phyloP scores from a whole-genome alignment of 1,140 invertebrate species.

The Nomia melanderi region DNA sequence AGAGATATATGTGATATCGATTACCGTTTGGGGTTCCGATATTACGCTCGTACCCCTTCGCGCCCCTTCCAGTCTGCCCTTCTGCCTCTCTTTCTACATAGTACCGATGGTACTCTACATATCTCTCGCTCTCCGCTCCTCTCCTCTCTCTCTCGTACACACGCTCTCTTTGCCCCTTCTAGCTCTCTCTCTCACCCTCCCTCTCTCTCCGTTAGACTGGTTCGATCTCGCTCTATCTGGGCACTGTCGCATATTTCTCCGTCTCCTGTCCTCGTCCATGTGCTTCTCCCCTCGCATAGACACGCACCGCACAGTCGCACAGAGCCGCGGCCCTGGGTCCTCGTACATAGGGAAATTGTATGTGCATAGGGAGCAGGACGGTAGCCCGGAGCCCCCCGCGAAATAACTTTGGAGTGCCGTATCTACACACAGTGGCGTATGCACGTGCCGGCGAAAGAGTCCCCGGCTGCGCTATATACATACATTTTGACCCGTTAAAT shows the following conservation, averaged over 20 bases:
- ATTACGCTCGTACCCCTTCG: slow-evolving; percentile 71
- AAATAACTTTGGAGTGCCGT: slow-evolving; percentile 60
- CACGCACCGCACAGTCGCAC: neutral
- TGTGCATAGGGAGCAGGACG: slow-evolving; percentile 39
- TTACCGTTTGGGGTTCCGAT: slow-evolving; percentile 76
- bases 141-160: neutral
- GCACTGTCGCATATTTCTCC: slow-evolving; percentile 48
- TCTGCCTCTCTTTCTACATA: slow-evolving; percentile 44
- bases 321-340: neutral
- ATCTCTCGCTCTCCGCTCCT: neutral
- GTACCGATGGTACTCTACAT: slow-evolving; percentile 33
- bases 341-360: slow-evolving; percentile 54
- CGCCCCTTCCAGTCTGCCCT: slow-evolving; percentile 47
- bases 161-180: neutral
- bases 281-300: slow-evolving; percentile 44
- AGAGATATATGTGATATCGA: slow-evolving; percentile 76
- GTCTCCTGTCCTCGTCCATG: slow-evolving; percentile 34
- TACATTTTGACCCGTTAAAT: slow-evolving; percentile 48
- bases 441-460: slow-evolving; percentile 35
- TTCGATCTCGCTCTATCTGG: slow-evolving; percentile 25
- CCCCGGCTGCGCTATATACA: slow-evolving; percentile 18
- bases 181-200: neutral
- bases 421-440: slow-evolving; percentile 44
- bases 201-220: slow-evolving; percentile 1
- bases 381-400: slow-evolving; percentile 24